A percentile compares a stretch with the other conserved stretches of the same genome.
phyloP scores from a whole-genome alignment of 2,113 vertebrate species.

The Trinectes maculatus region DNA sequence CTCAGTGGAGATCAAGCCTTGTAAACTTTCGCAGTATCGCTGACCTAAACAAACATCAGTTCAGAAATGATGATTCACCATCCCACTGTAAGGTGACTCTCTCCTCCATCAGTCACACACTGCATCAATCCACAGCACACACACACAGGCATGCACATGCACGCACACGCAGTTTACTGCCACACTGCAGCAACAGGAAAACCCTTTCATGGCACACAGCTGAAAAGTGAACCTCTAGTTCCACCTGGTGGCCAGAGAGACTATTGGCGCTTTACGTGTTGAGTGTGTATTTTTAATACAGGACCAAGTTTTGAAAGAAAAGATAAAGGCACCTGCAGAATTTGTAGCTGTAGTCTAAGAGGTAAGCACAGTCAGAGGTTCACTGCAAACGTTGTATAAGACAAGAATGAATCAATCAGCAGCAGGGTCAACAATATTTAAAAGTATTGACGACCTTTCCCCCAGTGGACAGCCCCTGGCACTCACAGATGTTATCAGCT shows the following conservation, averaged over 20 bases:
- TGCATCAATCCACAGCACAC: too few species aligned
- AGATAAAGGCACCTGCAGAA: too few species aligned
- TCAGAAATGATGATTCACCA: not conserved
- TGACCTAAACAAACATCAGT: not conserved
- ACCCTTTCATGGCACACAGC: not conserved
- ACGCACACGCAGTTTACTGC: not conserved
- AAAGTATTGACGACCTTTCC: not conserved
- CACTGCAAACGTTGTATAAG: too few species aligned
- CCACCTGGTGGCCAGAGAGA: constrained; percentile 58
- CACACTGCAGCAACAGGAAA: constrained; percentile 57
- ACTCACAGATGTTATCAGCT: not conserved
- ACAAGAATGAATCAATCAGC: too few species aligned
- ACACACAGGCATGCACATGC: not conserved
- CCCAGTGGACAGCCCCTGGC: too few species aligned
- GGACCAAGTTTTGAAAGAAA: too few species aligned
- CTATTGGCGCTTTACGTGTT: too few species aligned
- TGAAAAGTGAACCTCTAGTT: constrained; percentile 17
- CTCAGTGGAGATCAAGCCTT: not conserved
- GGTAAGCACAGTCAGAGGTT: too few species aligned
- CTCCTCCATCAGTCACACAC: constrained; percentile 10
- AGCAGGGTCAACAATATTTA: too few species aligned
- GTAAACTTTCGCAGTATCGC: not conserved
- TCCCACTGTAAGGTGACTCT: constrained; percentile 21
- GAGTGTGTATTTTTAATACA: too few species aligned
- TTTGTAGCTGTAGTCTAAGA: too few species aligned